Evolutionary conservation across 2,888 invertebrate genomes (phyloP).

Genomic region (Cryptus armator): DNA sequence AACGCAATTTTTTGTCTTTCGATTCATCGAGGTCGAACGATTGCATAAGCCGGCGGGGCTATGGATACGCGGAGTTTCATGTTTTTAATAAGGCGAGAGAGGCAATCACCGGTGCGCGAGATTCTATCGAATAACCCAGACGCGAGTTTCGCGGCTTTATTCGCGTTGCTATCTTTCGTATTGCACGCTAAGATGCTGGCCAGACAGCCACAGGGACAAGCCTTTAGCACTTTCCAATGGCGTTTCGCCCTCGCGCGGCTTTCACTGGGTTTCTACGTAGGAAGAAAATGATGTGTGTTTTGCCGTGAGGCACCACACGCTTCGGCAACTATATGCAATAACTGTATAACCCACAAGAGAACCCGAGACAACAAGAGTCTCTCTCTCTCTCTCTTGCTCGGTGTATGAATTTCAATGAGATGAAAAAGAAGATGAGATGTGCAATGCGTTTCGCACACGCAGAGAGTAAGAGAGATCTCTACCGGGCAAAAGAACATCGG

Average conservation of each 20-base stretch:
- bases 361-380: neutral
- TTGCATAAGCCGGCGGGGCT: constrained; percentile 17
- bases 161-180: constrained; percentile 9
- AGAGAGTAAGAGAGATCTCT: neutral
- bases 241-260: constrained; percentile 61
- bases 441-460: constrained; percentile 21
- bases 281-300: constrained; percentile 59
- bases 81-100: neutral
- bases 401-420: constrained; percentile 9
- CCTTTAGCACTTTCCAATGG: constrained; percentile 60
- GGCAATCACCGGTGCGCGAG: neutral
- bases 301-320: neutral
- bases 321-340: neutral
- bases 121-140: neutral
- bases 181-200: constrained; percentile 34
- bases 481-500: constrained; percentile 66
- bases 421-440: constrained; percentile 10
- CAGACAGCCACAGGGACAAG: neutral
- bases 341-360: neutral
- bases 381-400: neutral
- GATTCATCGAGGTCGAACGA: neutral
- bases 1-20: neutral
- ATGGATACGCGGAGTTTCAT: neutral
- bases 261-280: constrained; percentile 63
- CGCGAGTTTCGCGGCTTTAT: constrained; percentile 18